phyloP scores from a whole-genome alignment of 2,888 invertebrate genomes.

The Agrochola macilenta region DNA sequence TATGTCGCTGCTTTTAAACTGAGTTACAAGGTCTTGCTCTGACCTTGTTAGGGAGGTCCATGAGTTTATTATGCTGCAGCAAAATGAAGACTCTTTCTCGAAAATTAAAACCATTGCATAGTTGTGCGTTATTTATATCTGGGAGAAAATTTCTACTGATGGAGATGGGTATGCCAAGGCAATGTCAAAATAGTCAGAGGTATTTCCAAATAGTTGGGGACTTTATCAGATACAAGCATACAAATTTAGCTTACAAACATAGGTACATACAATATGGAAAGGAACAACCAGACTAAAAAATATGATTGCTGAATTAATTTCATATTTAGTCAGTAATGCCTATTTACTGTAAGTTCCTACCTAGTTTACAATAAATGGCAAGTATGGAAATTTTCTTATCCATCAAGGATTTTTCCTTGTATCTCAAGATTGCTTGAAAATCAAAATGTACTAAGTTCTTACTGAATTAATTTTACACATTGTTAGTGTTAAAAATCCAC shows the following conservation, averaged over 20 bases:
- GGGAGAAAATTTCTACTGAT: neutral
- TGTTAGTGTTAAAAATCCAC: neutral
- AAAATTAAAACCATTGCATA: neutral
- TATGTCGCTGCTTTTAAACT: neutral
- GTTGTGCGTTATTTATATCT: neutral
- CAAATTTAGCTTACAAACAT: neutral
- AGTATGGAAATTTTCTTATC: neutral
- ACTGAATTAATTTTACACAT: neutral
- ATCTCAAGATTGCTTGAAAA: neutral
- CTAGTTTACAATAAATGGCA: neutral
- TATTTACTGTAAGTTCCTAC: neutral
- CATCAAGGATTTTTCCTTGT: neutral
- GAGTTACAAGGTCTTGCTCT: conserved; percentile 2
- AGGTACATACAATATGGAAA: neutral
- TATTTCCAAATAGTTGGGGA: neutral
- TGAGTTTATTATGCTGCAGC: neutral
- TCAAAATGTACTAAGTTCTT: neutral
- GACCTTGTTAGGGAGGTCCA: conserved; percentile 1
- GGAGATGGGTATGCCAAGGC: no score
- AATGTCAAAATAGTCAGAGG: neutral
- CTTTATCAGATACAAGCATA: neutral
- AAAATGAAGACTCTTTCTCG: neutral
- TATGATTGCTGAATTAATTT: neutral
- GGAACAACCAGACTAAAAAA: no score
- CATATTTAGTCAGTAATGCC: no score